Evolutionary conservation across 1,140 invertebrate genomes (phyloP).

Genomic region (Nephotettix cincticeps): DNA sequence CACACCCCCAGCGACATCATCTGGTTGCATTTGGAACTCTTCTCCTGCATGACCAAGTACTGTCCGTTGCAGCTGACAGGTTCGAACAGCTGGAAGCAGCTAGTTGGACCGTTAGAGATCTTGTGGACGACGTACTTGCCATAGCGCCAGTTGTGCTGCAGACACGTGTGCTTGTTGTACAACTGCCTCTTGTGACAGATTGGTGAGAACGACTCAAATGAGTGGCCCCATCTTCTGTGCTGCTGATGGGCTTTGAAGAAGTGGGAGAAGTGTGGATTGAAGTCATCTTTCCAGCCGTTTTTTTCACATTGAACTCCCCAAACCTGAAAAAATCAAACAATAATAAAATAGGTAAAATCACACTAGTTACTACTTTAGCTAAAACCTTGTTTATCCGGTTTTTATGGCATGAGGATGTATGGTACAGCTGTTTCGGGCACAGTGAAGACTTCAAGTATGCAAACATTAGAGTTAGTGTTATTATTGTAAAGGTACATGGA

Average conservation of each 20-base stretch:
- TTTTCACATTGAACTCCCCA: slow-evolving; percentile 22
- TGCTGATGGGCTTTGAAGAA: background rate
- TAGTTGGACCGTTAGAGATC: background rate
- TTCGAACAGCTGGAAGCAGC: background rate
- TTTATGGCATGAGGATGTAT: too few relatives aligned
- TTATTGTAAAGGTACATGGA: too few relatives aligned
- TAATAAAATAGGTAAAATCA: too few relatives aligned
- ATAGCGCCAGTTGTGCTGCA: slow-evolving; percentile 2
- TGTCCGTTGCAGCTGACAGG: background rate
- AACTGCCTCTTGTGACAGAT: background rate
- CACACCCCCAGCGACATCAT: background rate
- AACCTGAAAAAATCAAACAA: background rate
- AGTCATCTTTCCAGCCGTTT: slow-evolving; percentile 4
- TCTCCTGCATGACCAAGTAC: slow-evolving; percentile 11
- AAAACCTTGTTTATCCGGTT: too few relatives aligned
- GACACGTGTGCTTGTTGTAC: slow-evolving; percentile 8
- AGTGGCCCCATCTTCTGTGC: background rate
- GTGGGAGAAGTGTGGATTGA: background rate
- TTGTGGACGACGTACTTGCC: background rate
- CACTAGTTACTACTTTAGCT: too few relatives aligned
- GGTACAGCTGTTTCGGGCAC: too few relatives aligned
- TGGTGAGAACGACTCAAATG: background rate
- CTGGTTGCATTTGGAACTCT: background rate
- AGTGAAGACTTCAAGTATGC: too few relatives aligned
- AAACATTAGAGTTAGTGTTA: too few relatives aligned